Percentiles rank a stretch among this genome's conserved stretches.
Conservation (phyloP, 2,797 vertebrate species). For the Luscinia luscinia region DNA sequence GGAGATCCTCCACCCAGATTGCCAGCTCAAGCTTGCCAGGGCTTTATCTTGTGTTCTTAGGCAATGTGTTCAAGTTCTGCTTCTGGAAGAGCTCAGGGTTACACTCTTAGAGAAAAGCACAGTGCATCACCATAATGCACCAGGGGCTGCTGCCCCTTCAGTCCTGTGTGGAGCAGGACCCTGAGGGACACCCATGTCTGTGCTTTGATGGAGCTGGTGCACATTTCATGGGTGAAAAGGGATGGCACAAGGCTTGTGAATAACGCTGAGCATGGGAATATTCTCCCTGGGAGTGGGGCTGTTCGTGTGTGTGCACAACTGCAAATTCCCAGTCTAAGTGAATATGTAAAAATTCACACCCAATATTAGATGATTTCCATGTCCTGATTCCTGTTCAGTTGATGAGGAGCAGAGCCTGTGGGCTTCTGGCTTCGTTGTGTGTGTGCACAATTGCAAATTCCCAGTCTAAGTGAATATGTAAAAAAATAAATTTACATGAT, state of each 20-base stretch:
- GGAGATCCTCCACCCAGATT: slow-evolving; percentile 63
- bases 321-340: neutral
- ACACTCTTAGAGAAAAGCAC: neutral
- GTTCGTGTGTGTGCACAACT: rapidly evolving
- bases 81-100: slow-evolving; percentile 14
- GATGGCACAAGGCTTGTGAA: rapidly evolving
- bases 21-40: slow-evolving; percentile 44
- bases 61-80: slow-evolving; percentile 8
- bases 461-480: neutral
- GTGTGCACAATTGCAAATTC: neutral
- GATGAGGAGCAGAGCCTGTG: no score
- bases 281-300: rapidly evolving
- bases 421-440: no score
- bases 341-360: neutral
- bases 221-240: neutral
- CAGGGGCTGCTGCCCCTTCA: neutral
- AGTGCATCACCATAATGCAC: neutral
- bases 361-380: no score
- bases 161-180: neutral
- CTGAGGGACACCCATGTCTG: neutral
- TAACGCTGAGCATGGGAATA: neutral
- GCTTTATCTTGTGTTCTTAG: slow-evolving; percentile 42
- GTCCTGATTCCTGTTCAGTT: no score
- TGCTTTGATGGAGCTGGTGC: neutral
- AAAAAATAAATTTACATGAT: neutral